These are phyloP conservation scores for Cyclophora punctaria DNA, from an alignment of 2,888 invertebrate genomes.

Conservation along the genomic window DNA sequence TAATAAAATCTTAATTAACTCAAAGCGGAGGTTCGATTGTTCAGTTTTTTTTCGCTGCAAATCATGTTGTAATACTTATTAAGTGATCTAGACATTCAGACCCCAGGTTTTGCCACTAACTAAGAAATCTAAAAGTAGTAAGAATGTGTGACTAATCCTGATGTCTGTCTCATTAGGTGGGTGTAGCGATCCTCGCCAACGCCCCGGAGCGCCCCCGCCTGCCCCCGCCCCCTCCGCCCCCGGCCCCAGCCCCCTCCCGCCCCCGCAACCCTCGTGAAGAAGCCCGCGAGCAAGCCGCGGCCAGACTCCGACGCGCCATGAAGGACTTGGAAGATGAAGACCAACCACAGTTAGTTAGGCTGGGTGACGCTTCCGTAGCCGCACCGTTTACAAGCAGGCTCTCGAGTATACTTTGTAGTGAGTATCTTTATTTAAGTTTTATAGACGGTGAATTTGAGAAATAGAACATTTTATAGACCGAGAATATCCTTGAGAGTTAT, in stretches of 20 bases:
- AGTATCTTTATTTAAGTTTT: slow-evolving; percentile 41
- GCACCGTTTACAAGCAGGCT: slow-evolving; percentile 99
- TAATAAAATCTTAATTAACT: too few species aligned
- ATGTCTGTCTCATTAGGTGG: slow-evolving; percentile 59
- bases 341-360: slow-evolving; percentile 89
- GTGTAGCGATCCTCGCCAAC: slow-evolving; percentile 91
- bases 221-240: too few species aligned
- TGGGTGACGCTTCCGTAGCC: slow-evolving; percentile 99
- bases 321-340: slow-evolving; percentile 93
- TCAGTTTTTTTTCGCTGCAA: too few species aligned
- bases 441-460: too few species aligned
- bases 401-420: slow-evolving; percentile 96
- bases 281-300: slow-evolving; percentile 48
- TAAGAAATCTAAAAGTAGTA: too few species aligned
- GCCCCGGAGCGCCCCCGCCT: slow-evolving; percentile 75
- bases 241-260: slow-evolving; percentile 12
- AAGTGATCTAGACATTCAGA: too few species aligned
- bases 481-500: too few species aligned
- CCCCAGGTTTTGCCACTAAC: too few species aligned
- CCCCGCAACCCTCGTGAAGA: slow-evolving; percentile 37
- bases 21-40: too few species aligned
- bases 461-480: too few species aligned
- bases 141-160: background rate
- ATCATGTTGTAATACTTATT: too few species aligned
- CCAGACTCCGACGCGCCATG: slow-evolving; percentile 80